Base-by-base conservation (phyloP, 2,888 invertebrate species). In the Tupiocoris notatus region DNA sequence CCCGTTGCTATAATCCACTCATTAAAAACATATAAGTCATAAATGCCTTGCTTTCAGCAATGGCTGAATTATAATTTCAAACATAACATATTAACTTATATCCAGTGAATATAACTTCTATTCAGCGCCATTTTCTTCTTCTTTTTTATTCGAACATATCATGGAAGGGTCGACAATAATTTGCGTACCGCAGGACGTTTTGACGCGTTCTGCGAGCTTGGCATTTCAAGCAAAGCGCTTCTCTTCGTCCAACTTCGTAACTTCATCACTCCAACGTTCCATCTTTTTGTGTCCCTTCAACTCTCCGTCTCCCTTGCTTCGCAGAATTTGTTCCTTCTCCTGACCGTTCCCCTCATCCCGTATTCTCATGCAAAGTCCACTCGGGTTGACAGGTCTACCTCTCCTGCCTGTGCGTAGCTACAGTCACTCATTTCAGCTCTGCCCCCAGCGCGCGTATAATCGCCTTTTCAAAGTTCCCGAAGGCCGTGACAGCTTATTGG, bases 351-450 rank as follows among this genome's bases (percentile, higher is more conserved):
- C 12, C 39, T 12, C 39, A 12, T 3, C 39, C 39, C 39, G 65
- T 65, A 54, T 67, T 67, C 67, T 67, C 67, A 67, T 67, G 67
- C 57, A 56, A 67, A 67, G 67, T 67, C 67, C 67, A 67, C 67
- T 56, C 12, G 21, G 56, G 67, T 67, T 67, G 67, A 67, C 67
- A 67, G 67, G 67, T 39, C 39, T 39, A 39, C 39, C 39, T 39
- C 39, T 3, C 39, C 39, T 39, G 39, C 39, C n/a, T n/a, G n/a
- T n/a, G n/a, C n/a, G n/a, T n/a, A n/a, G n/a, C n/a, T n/a, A n/a
- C n/a, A n/a, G n/a, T 39, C 39, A 39, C 6, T 39, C 39, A 3
- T 39, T 12, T 7, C 39, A 7, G 39, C 12, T 39, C 39, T 39
- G 39, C 39, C 39, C 12, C 12, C 39, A 39, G 3, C 39, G 6